Conservation (phyloP, 2,888 invertebrate species). For the Aphidius colemani region DNA sequence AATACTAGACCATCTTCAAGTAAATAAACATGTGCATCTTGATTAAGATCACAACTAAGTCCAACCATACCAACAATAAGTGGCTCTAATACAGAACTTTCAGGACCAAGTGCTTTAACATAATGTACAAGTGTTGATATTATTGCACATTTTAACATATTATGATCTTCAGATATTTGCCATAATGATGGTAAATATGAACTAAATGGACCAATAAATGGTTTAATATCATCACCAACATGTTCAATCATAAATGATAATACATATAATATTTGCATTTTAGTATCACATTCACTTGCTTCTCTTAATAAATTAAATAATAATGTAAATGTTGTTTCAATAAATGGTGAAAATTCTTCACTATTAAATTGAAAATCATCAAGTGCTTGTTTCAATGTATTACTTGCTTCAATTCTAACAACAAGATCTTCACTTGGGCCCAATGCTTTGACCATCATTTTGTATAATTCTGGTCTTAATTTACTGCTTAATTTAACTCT, state of each 20-base stretch:
- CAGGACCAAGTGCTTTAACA: conserved; percentile 70
- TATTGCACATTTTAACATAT: conserved; percentile 90
- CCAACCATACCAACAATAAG: conserved; percentile 70
- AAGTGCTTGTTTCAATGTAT: conserved; percentile 80
- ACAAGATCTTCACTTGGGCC: conserved; percentile 82
- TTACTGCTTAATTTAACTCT: conserved; percentile 81
- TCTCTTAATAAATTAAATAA: conserved; percentile 85
- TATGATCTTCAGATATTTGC: conserved; percentile 84
- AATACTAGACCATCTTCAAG: conserved; percentile 90
- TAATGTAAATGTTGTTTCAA: conserved; percentile 77
- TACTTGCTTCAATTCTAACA: conserved; percentile 84
- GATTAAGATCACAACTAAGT: conserved; percentile 76
- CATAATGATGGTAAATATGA: conserved; percentile 86
- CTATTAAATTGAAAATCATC: conserved; percentile 92
- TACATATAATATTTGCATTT: conserved; percentile 91
- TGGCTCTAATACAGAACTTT: conserved; percentile 61
- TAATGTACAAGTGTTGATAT: conserved; percentile 85
- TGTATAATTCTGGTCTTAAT: conserved; percentile 81
- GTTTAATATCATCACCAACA: conserved; percentile 75
- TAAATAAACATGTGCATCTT: conserved; percentile 84
- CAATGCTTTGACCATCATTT: conserved; percentile 75
- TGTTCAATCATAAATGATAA: conserved; percentile 89
- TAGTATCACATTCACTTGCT: conserved; percentile 89
- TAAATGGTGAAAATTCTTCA: conserved; percentile 83
- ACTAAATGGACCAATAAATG: conserved; percentile 73